Base-by-base conservation (phyloP, 2,113 vertebrate species). In the Suncus etruscus region DNA sequence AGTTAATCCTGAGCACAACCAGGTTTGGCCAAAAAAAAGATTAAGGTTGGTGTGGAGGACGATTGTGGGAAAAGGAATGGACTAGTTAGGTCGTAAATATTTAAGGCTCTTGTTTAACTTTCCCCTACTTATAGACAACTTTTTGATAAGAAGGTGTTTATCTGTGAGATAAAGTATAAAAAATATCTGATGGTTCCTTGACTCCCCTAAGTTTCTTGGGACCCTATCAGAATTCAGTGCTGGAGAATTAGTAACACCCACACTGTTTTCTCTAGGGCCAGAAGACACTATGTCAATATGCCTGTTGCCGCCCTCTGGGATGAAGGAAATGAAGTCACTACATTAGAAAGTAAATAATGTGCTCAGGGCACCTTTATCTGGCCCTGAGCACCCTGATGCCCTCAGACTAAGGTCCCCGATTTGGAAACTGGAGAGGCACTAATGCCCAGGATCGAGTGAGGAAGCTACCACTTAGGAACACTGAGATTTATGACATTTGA, bases 261-360 rank as follows among this genome's bases (percentile, higher is more conserved):
- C 51, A 10, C 58, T 54, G 65, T 87, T 93, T 84, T 76, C 90
- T 76, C 29, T 80, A 51, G 61, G 63, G 39, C 92, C 75, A 65
- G 83, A 11, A 73, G 48, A 39, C 73, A 93, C 54, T 83, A 94
- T 73, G 86, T 96, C 73, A 93, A 27, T 76, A 15, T 1, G 63
- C 84, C 87, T 72, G 39, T 73, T 93, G 39, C 76, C 88, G 91
- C 93, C 74, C 81, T 93, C 78, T 91, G 76, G 27, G 66, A 24
- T 86, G 83, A 77, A 24, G 94, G 89, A 94, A 96, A 65, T 95
- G 93, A 93, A 84, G 92, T 95, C 87, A 90, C 31, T 70, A 58
- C 81, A 66, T 63, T 31, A 80, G 87, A 78, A 95, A 85, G 51
- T 93, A 89, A 97, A 66, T 96, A 74, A 86, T 47, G 27, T 92